Conservation (phyloP, 2,113 vertebrate genomes). For the Phrynosoma blainvillii region DNA sequence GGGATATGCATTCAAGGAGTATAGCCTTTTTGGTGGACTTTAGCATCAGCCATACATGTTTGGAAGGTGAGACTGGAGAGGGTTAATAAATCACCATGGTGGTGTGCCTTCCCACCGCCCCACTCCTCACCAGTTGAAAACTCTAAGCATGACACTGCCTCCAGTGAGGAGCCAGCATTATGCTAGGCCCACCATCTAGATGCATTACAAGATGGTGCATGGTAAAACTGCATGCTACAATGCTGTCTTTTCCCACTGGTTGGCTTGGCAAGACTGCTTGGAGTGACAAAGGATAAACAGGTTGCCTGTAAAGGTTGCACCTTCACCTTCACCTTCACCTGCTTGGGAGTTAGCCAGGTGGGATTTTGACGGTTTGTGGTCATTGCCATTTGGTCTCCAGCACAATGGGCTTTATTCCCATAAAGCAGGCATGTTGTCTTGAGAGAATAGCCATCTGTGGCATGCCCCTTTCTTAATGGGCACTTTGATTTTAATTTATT, state of each 20-base stretch:
- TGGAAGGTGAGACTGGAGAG: slow-evolving; percentile 16
- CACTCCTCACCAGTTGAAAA: background rate
- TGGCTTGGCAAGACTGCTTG: background rate
- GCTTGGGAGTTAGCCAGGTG: background rate
- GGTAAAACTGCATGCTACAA: slow-evolving; percentile 68
- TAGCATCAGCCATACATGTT: background rate
- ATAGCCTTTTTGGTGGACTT: background rate
- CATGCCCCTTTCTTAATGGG: slow-evolving; percentile 30
- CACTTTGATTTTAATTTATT: slow-evolving; percentile 52
- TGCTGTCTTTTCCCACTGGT: slow-evolving; percentile 44
- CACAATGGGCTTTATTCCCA: slow-evolving; percentile 56
- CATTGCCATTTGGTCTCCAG: slow-evolving; percentile 20
- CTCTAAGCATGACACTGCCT: slow-evolving; percentile 66
- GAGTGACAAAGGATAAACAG: background rate
- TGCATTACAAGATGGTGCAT: slow-evolving; percentile 20
- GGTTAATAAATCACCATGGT: slow-evolving; percentile 6
- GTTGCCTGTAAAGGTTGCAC: background rate
- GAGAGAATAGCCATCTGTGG: slow-evolving; percentile 24
- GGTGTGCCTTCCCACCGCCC: slow-evolving; percentile 14
- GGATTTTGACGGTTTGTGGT: background rate
- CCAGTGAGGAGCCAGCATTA: slow-evolving; percentile 22
- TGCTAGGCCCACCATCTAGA: background rate
- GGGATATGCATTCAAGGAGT: background rate
- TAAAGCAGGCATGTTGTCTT: slow-evolving; percentile 51
- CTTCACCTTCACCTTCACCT: slow-evolving; percentile 11